Percentiles rank a stretch among this genome's conserved stretches.
Evolutionary conservation across 2,113 vertebrate genomes (phyloP).

Genomic region (Malurus cyaneus): DNA sequence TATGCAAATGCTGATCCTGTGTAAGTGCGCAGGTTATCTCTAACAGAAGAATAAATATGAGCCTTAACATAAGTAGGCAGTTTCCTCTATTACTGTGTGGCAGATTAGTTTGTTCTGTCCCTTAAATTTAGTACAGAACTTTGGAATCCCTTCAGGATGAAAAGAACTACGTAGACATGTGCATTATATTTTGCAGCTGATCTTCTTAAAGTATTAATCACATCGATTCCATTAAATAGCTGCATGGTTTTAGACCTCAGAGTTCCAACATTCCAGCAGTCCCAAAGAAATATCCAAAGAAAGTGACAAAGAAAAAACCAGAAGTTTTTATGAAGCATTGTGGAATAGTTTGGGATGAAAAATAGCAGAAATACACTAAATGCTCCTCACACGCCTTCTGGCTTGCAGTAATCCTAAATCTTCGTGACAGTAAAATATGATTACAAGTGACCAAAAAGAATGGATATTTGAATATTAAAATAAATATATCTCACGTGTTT

Average conservation of each 20-base stretch:
- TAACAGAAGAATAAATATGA: slow-evolving; percentile 10
- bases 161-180: not conserved
- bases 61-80: not conserved
- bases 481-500: not conserved
- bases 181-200: not conserved
- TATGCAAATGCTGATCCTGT: slow-evolving; percentile 22
- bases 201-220: not conserved
- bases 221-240: not conserved
- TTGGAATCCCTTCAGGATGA: not conserved
- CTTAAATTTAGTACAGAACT: not conserved
- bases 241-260: not conserved
- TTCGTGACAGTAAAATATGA: not conserved
- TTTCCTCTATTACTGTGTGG: not conserved
- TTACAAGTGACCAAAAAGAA: not conserved
- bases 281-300: not conserved
- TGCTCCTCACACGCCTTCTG: not conserved
- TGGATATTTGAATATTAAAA: not conserved
- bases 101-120: not conserved
- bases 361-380: not conserved
- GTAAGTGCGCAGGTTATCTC: not conserved
- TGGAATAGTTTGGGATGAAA: not conserved
- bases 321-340: not conserved
- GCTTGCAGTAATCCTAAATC: not conserved
- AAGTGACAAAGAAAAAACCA: not conserved
- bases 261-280: not conserved